phyloP scores from a whole-genome alignment of 2,113 vertebrate genomes.

The Chlamydotis undulata region DNA sequence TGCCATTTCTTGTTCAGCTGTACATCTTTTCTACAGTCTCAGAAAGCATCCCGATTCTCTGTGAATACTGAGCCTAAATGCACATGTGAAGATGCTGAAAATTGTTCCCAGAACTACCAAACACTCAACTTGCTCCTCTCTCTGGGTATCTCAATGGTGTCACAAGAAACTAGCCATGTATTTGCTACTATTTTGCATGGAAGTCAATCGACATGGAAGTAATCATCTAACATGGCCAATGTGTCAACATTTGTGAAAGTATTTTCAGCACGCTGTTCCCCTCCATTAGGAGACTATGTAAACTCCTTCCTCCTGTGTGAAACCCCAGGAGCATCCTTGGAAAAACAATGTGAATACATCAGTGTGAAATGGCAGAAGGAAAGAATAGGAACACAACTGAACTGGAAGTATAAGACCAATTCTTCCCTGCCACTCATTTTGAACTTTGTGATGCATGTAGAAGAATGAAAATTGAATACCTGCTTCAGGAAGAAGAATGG shows the following conservation, averaged over 20 bases:
- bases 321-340: background rate
- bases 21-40: background rate
- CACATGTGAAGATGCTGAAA: background rate
- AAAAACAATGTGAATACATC: background rate
- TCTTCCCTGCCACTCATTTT: background rate
- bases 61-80: background rate
- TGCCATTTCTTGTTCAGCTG: constrained; percentile 8
- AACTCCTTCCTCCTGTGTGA: background rate
- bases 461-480: background rate
- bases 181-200: background rate
- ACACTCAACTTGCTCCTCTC: background rate
- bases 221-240: background rate
- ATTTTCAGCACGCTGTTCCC: background rate
- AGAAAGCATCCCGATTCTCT: background rate
- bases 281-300: background rate
- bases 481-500: background rate
- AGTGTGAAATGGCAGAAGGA: background rate
- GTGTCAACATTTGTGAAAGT: background rate
- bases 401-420: background rate
- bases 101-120: background rate
- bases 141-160: background rate
- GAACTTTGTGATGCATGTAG: background rate
- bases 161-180: background rate
- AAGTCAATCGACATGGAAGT: background rate
- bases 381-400: background rate